Evolutionary conservation across 2,888 invertebrate genomes (phyloP), one percentile per base, ranked within the genome.

Genomic region (Ormyrus pomaceus): DNA sequence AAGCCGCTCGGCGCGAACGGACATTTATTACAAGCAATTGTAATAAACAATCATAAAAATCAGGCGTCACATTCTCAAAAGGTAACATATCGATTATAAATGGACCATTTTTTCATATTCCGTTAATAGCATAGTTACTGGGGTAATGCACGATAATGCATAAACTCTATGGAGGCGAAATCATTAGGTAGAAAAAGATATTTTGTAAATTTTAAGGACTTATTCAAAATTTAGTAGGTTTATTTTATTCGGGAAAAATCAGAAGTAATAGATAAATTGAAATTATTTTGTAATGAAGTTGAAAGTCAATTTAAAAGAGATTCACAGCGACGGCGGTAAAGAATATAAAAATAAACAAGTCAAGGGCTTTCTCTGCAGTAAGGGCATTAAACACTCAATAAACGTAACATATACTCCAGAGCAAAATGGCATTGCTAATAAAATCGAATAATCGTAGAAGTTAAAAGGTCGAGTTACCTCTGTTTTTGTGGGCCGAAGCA

Each of bases 261-360:
- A 1, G 59, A 82, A 53, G 78, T 80, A 1, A 10, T 50, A 8
- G 73, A 70, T 0, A 75, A 78, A 56, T 45, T 82, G 0, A 58
- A 6, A 13, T 74, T 55, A 8, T 82, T 79, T 68, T 80, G 79
- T 56, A 73, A 19, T 6, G 70, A 78, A 64, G 45, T 65, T 13
- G 64, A 65, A 19, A 19, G 19, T 19, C 19, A 72, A 79, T 10
- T 75, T 85, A 8, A 84, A 83, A 73, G 81, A 83, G 72, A 34
- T 86, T 48, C 79, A 71, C n/a, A 82, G 75, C 8, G 84, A 84
- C 46, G 82, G 84, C n/a, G 84, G 84, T 7, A 79, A 46, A 59
- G 84, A 85, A 73, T 85, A 75, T 72, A 76, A 71, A 7, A 84
- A 85, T 78, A 58, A 69, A 55, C 51, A 69, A 1, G 53, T 84